These are phyloP conservation scores for Entelurus aequoreus DNA, from an alignment of 2,113 vertebrate species.

Conservation along the genomic window DNA sequence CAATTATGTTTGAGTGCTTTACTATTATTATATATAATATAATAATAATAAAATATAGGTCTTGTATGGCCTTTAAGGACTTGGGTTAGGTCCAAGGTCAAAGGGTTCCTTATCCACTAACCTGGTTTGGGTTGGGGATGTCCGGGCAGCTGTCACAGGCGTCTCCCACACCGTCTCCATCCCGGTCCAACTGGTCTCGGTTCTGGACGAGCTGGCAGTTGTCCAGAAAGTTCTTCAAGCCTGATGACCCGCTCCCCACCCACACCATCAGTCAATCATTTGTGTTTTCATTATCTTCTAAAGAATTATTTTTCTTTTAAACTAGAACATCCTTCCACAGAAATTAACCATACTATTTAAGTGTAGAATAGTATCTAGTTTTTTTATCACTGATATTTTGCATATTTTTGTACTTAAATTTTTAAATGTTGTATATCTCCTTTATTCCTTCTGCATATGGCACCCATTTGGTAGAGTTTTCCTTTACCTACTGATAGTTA, in stretches of 20 bases:
- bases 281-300: not conserved
- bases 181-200: conserved; percentile 81
- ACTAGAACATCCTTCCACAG: not conserved
- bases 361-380: no score
- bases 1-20: conserved; percentile 6
- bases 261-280: conserved; percentile 1
- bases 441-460: no score
- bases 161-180: conserved; percentile 92
- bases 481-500: no score
- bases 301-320: not conserved
- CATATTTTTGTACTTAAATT: no score
- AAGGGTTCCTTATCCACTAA: conserved; percentile 39
- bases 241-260: conserved; percentile 54
- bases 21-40: not conserved
- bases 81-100: no score
- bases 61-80: not conserved
- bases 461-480: no score
- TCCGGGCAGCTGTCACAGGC: conserved; percentile 95
- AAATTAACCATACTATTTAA: no score
- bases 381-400: no score
- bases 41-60: no score
- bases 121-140: conserved; percentile 95
- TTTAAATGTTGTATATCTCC: no score
- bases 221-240: conserved; percentile 92
- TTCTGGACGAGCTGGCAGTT: conserved; percentile 92